Base-by-base conservation (phyloP, 2,888 invertebrate genomes). In the Bellardia pandia region DNA sequence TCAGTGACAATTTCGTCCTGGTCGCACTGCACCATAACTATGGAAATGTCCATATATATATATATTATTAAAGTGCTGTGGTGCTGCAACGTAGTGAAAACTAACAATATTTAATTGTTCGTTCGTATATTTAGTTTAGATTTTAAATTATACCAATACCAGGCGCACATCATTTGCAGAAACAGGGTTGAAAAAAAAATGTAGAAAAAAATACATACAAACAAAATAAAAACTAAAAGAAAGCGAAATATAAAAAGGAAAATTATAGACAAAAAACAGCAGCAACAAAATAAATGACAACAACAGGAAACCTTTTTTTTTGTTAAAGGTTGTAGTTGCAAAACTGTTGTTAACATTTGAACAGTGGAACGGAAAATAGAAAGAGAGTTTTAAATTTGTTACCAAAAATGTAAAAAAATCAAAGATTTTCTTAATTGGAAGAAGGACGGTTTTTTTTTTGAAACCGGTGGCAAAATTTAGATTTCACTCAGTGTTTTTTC, bases 311-410 rank as follows among this genome's bases (percentile, higher is more conserved):
- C 90, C 90, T 90, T 91, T 23, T 23, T 23, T 23, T 83, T 79
- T 79, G 58, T 68, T 69, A 69, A 53, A 68, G 66, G 68, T 88
- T 80, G 72, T 82, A 75, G 86, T 53, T 58, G 84, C 77, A 81
- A 68, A 78, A 75, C 71, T 82, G 86, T 85, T 88, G 81, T 78
- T 74, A 77, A 78, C 62, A 84, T 87, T 40, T 37, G 53, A 11
- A 91, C 90, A 91, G 92, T 92, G 90, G 91, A 88, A 90, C 80
- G 88, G 90, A 88, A 89, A 90, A 91, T 88, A 91, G 90, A 40
- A 45, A 33, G 42, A 40, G 30, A 13, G 1, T 11, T 11, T 13
- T 2, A 45, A 11, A 30, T 58, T 58, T 58, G 7, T 13, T 58
- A 66, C 8, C 16, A 23, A 7, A 45, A 11, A 45, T 9, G 23